Conservation (phyloP, 1,140 invertebrate species). For the Bombus waltoni region DNA sequence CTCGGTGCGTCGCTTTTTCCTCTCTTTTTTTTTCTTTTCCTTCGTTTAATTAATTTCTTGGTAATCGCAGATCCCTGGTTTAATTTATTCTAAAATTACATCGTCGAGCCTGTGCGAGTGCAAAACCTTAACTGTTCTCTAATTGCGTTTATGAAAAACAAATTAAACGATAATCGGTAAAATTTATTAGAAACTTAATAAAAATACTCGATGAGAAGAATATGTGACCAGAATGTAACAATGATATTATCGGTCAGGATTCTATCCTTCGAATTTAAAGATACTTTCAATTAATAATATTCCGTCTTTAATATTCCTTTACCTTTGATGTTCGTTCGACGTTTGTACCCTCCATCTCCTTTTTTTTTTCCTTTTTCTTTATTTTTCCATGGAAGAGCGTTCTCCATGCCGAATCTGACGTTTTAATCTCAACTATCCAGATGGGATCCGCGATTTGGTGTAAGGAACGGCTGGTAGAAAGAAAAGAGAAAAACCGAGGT, state of each 20-base stretch:
- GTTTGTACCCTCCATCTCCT: neutral
- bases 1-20: constrained; percentile 21
- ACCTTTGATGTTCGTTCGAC: neutral
- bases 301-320: constrained; percentile 75
- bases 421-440: constrained; percentile 82
- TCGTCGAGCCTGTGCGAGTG: constrained; percentile 5
- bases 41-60: neutral
- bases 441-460: constrained; percentile 77
- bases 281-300: constrained; percentile 77
- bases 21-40: neutral
- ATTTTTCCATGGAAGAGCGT: constrained; percentile 59
- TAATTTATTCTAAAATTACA: neutral
- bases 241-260: neutral
- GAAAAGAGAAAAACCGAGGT: neutral
- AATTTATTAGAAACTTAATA: neutral
- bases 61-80: constrained; percentile 7
- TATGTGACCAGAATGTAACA: neutral
- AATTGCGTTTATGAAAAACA: neutral
- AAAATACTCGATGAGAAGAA: neutral
- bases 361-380: constrained; percentile 36
- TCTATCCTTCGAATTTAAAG: constrained; percentile 29
- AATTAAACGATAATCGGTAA: neutral
- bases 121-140: neutral
- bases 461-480: constrained; percentile 29
- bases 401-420: constrained; percentile 77